Evolutionary conservation across 2,888 invertebrate genomes (phyloP).

Genomic region (Drosophila leonis): DNA sequence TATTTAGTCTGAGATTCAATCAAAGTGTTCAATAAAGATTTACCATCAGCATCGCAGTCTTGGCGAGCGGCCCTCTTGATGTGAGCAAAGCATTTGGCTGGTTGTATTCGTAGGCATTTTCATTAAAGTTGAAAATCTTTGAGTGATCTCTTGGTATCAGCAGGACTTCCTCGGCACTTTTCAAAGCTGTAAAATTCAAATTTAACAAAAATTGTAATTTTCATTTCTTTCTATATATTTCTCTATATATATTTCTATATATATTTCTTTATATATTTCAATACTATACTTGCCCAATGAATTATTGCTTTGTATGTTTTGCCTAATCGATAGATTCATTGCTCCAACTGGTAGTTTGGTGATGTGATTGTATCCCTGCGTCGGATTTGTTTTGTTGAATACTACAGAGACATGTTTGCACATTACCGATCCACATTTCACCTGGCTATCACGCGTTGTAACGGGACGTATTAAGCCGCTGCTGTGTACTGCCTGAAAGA

Average conservation of each 20-base stretch:
- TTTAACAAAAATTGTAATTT: not conserved
- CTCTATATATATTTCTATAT: not conserved
- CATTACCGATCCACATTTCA: conserved; percentile 86
- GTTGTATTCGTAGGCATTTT: conserved; percentile 92
- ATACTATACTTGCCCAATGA: conserved; percentile 89
- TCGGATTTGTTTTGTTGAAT: conserved; percentile 91
- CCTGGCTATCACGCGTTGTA: conserved; percentile 79
- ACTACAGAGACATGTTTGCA: conserved; percentile 92
- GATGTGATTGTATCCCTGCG: conserved; percentile 92
- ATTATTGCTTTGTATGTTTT: conserved; percentile 91
- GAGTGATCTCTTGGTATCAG: conserved; percentile 93
- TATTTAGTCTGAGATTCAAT: not conserved
- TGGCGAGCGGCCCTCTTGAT: conserved; percentile 77
- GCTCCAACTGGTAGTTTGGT: conserved; percentile 94
- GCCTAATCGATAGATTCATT: conserved; percentile 93
- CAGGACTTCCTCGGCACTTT: conserved; percentile 90
- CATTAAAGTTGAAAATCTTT: conserved; percentile 89
- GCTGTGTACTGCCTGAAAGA: conserved; percentile 80
- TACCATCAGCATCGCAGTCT: conserved; percentile 77
- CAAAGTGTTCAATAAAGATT: not conserved
- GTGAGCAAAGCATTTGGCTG: conserved; percentile 86
- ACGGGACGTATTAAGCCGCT: conserved; percentile 81
- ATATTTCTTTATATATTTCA: too few species aligned
- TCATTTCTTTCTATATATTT: too few species aligned
- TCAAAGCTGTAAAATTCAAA: conserved; percentile 88